These are phyloP conservation scores for Lutjanus campechanus DNA, from an alignment of 2,797 vertebrate species.

Conservation along the genomic window DNA sequence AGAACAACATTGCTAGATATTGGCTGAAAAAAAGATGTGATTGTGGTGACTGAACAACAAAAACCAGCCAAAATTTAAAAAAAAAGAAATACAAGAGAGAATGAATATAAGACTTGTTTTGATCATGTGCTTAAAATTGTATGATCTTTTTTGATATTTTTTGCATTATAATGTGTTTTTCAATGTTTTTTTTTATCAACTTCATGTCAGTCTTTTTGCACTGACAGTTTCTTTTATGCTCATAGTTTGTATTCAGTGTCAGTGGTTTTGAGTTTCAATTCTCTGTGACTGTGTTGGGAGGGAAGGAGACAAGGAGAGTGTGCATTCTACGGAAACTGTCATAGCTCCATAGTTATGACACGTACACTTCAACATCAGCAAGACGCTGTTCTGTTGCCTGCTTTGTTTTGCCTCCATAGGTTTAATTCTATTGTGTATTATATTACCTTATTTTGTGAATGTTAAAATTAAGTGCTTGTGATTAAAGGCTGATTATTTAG, in stretches of 20 bases:
- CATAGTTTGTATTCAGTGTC: background rate
- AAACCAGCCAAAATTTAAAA: no score
- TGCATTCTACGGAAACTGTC: no score
- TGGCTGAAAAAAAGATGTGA: constrained; percentile 33
- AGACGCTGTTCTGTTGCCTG: no score
- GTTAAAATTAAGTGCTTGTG: no score
- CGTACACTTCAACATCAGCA: no score
- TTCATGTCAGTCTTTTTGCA: background rate
- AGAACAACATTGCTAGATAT: constrained; percentile 10
- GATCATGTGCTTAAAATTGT: background rate
- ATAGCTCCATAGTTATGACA: no score
- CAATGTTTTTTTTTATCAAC: no score
- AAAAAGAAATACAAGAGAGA: no score
- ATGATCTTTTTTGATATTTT: background rate
- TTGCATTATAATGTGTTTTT: background rate
- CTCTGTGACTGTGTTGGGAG: background rate
- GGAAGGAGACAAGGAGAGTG: background rate
- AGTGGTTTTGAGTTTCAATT: background rate
- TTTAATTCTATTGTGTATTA: no score
- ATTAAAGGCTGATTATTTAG: background rate
- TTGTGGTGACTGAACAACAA: constrained; percentile 7
- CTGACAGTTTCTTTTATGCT: background rate
- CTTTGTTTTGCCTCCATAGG: no score
- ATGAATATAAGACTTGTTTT: background rate
- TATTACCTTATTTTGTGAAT: background rate